phyloP scores from a whole-genome alignment of 1,140 invertebrate genomes.

The Halotydeus destructor region DNA sequence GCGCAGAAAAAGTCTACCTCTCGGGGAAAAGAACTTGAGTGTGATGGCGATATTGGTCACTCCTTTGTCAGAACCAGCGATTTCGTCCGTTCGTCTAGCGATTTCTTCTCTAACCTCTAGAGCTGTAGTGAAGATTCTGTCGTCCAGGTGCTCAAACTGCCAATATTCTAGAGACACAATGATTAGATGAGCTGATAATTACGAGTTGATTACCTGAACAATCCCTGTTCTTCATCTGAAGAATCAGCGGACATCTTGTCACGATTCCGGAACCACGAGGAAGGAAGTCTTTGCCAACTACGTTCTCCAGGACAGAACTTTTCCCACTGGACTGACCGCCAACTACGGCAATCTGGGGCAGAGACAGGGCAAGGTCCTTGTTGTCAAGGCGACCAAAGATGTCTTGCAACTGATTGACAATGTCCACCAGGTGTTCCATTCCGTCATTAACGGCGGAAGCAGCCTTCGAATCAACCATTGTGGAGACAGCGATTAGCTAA shows the following conservation, averaged over 20 bases:
- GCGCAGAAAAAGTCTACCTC: constrained; percentile 96
- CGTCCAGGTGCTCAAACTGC: constrained; percentile 93
- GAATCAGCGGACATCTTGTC: constrained; percentile 79
- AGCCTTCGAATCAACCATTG: too few relatives aligned
- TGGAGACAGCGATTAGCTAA: too few relatives aligned
- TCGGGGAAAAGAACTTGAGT: constrained; percentile 86
- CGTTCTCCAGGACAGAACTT: constrained; percentile 96
- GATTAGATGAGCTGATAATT: constrained; percentile 94
- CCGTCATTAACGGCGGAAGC: too few relatives aligned
- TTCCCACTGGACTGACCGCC: constrained; percentile 97
- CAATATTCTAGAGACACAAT: too few relatives aligned
- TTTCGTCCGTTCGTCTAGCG: constrained; percentile 85
- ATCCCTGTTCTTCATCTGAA: constrained; percentile 66
- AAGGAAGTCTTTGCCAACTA: constrained; percentile 94
- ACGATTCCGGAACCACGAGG: constrained; percentile 92
- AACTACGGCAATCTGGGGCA: constrained; percentile 98
- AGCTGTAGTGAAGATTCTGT: constrained; percentile 88
- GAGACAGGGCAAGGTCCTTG: constrained; percentile 69
- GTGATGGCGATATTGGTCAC: constrained; percentile 98
- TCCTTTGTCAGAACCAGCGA: constrained; percentile 90
- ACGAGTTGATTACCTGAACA: too few relatives aligned
- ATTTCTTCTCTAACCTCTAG: constrained; percentile 75
- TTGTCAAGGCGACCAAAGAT: constrained; percentile 93
- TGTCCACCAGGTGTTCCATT: too few relatives aligned
- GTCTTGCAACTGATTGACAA: too few relatives aligned